Evolutionary conservation across 2,113 vertebrate genomes (phyloP), one percentile per base, ranked within the genome.

Genomic region (Chaenogobius annularis): DNA sequence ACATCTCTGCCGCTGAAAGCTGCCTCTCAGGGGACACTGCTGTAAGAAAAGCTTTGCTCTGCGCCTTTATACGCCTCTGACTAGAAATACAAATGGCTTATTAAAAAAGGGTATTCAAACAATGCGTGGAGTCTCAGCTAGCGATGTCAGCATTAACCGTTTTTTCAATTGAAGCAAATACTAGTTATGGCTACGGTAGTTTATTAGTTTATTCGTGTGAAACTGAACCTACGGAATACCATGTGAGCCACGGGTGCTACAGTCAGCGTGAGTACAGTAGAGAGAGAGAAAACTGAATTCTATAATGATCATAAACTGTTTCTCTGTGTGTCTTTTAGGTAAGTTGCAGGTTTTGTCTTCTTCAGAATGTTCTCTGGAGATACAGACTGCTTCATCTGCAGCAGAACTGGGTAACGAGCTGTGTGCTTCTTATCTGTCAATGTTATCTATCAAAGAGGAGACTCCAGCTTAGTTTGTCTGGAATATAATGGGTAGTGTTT

Each of bases 1-100:
- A 75, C 66, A 73, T 82, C 85, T 90, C 83, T 83, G 75, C 83
- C 86, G 89, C 84, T 78, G 78, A 74, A 80, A 77, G 66, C 75
- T 44, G 65, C 6, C 73, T 82, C 83, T 86, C 74, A 50, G 56
- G 35, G 77, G 82, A 79, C 5, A 10, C 66, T 79, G 55, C 82
- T 80, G 88, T 85, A 84, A 85, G 80, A 78, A 74, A 73, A 68
- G 77, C 72, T 72, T 70, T 20, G 47, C 62, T 48, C 19, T 66
- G 47, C 15, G n/a, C n/a, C n/a, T n/a, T n/a, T n/a, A n/a, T n/a
- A 31, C 26, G n/a, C n/a, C n/a, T n/a, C 26, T 31, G 26, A 31
- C 26, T 31, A 31, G 26, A 31, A 40, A 7, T 40, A 40, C 37
- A 1, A 40, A 40, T 7, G 37, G 8, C 37, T 40, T 40, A 40